Conservation (phyloP, 2,113 vertebrate species). For the Ursus arctos region DNA sequence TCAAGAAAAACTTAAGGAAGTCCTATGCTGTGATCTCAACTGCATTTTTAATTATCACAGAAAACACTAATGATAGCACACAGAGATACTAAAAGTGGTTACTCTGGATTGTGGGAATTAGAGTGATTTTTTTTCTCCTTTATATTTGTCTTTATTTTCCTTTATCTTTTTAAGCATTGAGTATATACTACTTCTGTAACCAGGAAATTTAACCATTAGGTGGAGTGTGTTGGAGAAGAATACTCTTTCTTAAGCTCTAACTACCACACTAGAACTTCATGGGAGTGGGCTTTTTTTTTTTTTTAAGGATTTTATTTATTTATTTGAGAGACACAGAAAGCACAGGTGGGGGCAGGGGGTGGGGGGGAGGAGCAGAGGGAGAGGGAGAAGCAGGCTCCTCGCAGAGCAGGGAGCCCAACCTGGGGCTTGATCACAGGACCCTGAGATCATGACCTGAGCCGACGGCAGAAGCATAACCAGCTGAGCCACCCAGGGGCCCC, state of each 20-base stretch:
- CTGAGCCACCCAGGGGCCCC: not conserved
- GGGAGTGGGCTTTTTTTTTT: not conserved
- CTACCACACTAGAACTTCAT: not conserved
- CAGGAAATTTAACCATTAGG: not conserved
- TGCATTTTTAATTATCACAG: not conserved
- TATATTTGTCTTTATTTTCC: not conserved
- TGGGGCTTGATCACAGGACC: not conserved
- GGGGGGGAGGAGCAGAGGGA: not conserved
- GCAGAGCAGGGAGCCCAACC: not conserved
- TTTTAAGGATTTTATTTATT: not conserved
- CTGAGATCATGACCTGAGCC: not conserved
- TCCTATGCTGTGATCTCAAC: not conserved
- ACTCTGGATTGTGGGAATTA: not conserved
- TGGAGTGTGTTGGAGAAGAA: not conserved
- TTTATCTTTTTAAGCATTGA: not conserved
- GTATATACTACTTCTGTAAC: not conserved
- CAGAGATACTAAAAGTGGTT: not conserved
- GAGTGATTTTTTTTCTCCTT: not conserved
- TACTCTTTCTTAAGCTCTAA: not conserved
- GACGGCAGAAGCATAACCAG: rapidly evolving
- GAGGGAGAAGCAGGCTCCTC: not conserved
- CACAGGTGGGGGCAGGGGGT: not conserved
- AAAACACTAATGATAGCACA: not conserved
- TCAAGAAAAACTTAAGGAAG: not conserved
- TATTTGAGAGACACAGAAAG: not conserved